Evolutionary conservation across 2,797 vertebrate species (phyloP).

Genomic region (Oryzias dopingdopingensis): DNA sequence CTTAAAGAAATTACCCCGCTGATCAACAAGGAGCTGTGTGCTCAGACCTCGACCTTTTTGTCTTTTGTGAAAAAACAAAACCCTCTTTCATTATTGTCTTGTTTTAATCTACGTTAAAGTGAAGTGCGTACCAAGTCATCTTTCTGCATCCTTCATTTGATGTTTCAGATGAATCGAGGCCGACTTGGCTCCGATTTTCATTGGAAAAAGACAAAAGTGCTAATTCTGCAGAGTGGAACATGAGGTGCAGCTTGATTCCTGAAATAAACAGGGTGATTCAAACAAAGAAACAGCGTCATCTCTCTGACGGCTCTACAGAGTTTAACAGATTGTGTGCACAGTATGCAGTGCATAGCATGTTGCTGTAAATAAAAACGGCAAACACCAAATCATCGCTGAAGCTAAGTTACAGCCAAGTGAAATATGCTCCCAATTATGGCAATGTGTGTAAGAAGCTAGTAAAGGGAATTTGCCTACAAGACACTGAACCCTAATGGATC

Average conservation of each 20-base stretch:
- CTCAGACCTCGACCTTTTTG: constrained; percentile 33
- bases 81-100: constrained; percentile 81
- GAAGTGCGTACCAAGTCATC: constrained; percentile 15
- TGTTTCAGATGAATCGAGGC: constrained; percentile 21
- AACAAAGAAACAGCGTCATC: constrained; percentile 13
- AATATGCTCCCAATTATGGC: constrained; percentile 99
- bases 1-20: constrained; percentile 90
- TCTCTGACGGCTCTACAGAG: constrained; percentile 5
- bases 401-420: constrained; percentile 89
- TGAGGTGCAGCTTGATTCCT: constrained; percentile 7
- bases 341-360: constrained; percentile 57
- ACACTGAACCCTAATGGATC: constrained; percentile 96
- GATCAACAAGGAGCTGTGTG: constrained; percentile 62
- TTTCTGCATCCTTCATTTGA: constrained; percentile 32
- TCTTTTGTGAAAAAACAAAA: constrained; percentile 82
- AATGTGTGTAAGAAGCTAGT: constrained; percentile 98
- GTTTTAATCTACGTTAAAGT: constrained; percentile 43
- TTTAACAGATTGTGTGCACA: constrained; percentile 18
- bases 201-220: constrained; percentile 14
- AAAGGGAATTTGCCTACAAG: constrained; percentile 95
- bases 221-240: neutral
- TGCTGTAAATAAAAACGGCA: constrained; percentile 88
- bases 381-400: constrained; percentile 89
- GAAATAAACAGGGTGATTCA: constrained; percentile 4
- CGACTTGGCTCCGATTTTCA: constrained; percentile 2